Conservation (phyloP, 2,113 vertebrate genomes). For the Salminus brasiliensis region DNA sequence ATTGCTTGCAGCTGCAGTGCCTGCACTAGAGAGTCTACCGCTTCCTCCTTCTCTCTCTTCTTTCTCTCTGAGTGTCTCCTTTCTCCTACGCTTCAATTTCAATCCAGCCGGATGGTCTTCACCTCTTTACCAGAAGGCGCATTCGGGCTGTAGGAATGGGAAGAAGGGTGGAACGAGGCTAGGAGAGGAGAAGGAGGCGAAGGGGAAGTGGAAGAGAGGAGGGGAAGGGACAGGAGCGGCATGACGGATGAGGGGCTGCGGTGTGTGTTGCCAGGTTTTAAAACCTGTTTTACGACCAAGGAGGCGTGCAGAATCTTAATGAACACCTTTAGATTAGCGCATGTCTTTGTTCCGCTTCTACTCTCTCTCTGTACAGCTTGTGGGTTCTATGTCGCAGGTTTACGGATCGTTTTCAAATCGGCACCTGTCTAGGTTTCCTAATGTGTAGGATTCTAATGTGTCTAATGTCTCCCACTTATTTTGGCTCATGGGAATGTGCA, state of each 20-base stretch:
- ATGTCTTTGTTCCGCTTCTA: slow-evolving; percentile 15
- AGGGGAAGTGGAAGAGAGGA: slow-evolving; percentile 46
- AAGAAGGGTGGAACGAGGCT: slow-evolving; percentile 39
- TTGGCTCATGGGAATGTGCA: background rate
- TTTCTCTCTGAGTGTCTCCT: slow-evolving; percentile 44
- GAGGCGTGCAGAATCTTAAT: slow-evolving; percentile 59
- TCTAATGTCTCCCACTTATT: background rate
- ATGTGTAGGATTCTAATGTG: background rate
- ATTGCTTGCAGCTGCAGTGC: slow-evolving; percentile 52
- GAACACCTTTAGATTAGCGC: slow-evolving; percentile 30
- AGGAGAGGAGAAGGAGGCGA: slow-evolving; percentile 45
- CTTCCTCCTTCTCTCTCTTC: slow-evolving; percentile 64
- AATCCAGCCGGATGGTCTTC: slow-evolving; percentile 36
- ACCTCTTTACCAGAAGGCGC: slow-evolving; percentile 35
- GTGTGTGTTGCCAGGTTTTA: slow-evolving; percentile 52
- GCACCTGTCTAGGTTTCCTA: background rate
- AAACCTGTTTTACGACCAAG: slow-evolving; percentile 67
- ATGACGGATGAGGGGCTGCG: slow-evolving; percentile 57
- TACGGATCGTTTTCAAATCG: slow-evolving; percentile 31
- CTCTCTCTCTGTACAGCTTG: slow-evolving; percentile 51
- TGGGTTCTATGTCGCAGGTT: slow-evolving; percentile 61
- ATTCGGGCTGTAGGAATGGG: slow-evolving; percentile 14
- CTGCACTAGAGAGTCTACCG: slow-evolving; percentile 30
- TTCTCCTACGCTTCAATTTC: slow-evolving; percentile 52
- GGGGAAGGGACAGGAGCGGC: slow-evolving; percentile 44